Evolutionary conservation across 2,797 vertebrate genomes (phyloP).

Genomic region (Zenarchopterus dispar): DNA sequence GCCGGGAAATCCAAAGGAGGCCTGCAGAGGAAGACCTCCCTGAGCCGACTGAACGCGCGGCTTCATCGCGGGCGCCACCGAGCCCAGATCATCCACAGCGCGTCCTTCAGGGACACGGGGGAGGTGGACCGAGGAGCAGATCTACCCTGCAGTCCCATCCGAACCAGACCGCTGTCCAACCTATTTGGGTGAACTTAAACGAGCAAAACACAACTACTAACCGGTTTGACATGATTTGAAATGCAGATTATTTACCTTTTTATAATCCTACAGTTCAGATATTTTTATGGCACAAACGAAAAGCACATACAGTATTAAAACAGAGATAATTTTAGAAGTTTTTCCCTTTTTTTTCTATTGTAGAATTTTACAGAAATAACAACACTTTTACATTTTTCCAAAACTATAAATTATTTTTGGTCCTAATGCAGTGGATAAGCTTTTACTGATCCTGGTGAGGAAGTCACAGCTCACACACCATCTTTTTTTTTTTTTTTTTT

Average conservation of each 20-base stretch:
- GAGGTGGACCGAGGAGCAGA: conserved; percentile 85
- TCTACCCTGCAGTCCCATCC: conserved; percentile 82
- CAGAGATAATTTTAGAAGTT: conserved; percentile 27
- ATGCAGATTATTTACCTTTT: conserved; percentile 33
- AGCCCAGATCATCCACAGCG: conserved; percentile 95
- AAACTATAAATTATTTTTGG: conserved; percentile 34
- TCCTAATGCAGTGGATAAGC: conserved; percentile 34
- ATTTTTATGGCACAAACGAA: conserved; percentile 21
- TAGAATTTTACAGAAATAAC: conserved; percentile 17
- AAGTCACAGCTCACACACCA: conserved; percentile 12
- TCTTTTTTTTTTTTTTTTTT: background rate
- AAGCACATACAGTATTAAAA: background rate
- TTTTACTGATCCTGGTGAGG: conserved; percentile 23
- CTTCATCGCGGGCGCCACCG: conserved; percentile 91
- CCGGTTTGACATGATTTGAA: conserved; percentile 9
- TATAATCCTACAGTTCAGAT: conserved; percentile 43
- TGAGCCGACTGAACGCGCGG: conserved; percentile 87
- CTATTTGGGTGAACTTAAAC: conserved; percentile 86
- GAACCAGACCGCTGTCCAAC: conserved; percentile 91
- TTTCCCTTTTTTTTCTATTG: conserved; percentile 4
- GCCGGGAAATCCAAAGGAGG: conserved; percentile 82
- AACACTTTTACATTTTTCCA: conserved; percentile 8
- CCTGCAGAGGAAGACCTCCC: conserved; percentile 85
- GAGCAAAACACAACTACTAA: conserved; percentile 3
- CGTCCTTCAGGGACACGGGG: conserved; percentile 86